Percentiles rank a stretch among this genome's conserved stretches.
Conservation (phyloP, 2,888 invertebrate genomes). For the Mycalesis mineus region DNA sequence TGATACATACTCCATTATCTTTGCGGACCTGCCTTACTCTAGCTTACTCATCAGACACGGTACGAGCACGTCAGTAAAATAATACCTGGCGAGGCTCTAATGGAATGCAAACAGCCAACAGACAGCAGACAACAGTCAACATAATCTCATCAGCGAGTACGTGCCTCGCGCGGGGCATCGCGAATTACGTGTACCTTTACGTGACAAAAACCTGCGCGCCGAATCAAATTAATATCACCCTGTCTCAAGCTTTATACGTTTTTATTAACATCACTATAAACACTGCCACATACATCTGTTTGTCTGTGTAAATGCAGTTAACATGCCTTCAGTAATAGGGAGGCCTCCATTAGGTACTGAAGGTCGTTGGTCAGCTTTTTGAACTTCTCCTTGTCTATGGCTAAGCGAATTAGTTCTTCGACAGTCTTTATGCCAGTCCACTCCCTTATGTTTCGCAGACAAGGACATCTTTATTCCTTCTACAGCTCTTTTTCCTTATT, state of each 20-base stretch:
- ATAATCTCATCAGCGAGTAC: slow-evolving; percentile 24
- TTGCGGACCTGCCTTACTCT: too few species aligned
- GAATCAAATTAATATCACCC: slow-evolving; percentile 17
- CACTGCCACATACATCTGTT: background rate
- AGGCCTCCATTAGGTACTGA: too few species aligned
- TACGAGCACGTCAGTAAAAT: slow-evolving; percentile 1
- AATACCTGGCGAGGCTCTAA: background rate
- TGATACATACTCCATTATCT: too few species aligned
- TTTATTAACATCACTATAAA: background rate
- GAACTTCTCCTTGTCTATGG: too few species aligned
- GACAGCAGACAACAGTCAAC: slow-evolving; percentile 15
- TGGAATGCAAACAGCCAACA: slow-evolving; percentile 21
- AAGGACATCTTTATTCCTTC: too few species aligned
- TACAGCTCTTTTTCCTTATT: too few species aligned
- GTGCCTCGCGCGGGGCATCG: slow-evolving; percentile 21
- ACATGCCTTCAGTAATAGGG: too few species aligned
- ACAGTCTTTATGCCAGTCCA: too few species aligned
- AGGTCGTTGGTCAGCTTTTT: too few species aligned
- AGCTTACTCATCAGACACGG: background rate
- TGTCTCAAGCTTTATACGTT: background rate
- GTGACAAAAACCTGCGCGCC: slow-evolving; percentile 16
- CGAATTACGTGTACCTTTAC: slow-evolving; percentile 15
- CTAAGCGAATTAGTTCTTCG: too few species aligned
- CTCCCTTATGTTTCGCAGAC: too few species aligned
- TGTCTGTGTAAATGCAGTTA: too few species aligned